phyloP scores from a whole-genome alignment of 2,888 invertebrate species.

The Chorisops tibialis region DNA sequence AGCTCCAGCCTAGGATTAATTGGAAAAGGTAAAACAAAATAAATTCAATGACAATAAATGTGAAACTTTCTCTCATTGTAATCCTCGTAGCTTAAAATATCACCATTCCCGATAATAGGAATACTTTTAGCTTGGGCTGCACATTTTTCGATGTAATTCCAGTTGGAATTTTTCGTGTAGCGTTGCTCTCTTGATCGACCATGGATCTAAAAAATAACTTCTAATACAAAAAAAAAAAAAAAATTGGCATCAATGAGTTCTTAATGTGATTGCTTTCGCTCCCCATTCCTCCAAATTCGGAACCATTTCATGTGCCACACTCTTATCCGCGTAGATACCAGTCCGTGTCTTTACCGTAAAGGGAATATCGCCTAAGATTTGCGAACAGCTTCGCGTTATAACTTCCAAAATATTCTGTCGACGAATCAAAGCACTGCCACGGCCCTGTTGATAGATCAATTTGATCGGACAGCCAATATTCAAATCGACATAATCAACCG shows the following conservation, averaged over 20 bases:
- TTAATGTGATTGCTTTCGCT: constrained; percentile 77
- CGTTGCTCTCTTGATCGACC: constrained; percentile 92
- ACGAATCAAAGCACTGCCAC: constrained; percentile 50
- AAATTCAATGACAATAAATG: too few relatives aligned
- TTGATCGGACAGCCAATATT: constrained; percentile 99
- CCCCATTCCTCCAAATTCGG: constrained; percentile 81
- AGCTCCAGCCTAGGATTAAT: constrained; percentile 54
- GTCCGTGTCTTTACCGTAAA: constrained; percentile 93
- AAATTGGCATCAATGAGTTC: too few relatives aligned
- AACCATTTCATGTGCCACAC: constrained; percentile 82
- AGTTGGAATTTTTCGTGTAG: constrained; percentile 89
- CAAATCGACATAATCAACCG: constrained; percentile 91
- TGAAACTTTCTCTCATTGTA: constrained; percentile 62
- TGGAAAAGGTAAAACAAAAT: too few relatives aligned
- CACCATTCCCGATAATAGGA: constrained; percentile 94
- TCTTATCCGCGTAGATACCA: constrained; percentile 83
- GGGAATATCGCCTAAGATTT: constrained; percentile 67
- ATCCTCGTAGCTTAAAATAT: constrained; percentile 86
- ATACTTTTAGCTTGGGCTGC: constrained; percentile 62
- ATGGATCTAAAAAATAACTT: constrained; percentile 64
- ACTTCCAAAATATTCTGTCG: constrained; percentile 64
- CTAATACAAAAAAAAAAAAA: too few relatives aligned
- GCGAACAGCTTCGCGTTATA: constrained; percentile 64
- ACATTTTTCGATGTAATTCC: constrained; percentile 90
- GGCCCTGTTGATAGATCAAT: constrained; percentile 76